Conservation (phyloP, 2,888 invertebrate species). For the Nymphalis urticae region DNA sequence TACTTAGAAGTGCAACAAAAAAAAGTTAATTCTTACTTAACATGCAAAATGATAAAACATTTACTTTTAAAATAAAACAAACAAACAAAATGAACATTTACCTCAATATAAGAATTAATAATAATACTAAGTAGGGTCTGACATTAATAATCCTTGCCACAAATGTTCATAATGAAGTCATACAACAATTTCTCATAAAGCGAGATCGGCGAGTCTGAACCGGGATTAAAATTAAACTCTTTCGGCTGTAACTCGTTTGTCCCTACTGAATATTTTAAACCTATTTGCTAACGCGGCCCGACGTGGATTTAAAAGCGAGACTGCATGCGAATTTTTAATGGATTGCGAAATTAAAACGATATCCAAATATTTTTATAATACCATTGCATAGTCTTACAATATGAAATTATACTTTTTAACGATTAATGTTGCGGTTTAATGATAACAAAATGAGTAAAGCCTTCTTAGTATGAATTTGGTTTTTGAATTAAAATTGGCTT, state of each 20-base stretch:
- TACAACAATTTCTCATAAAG: constrained; percentile 20
- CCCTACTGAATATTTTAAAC: constrained; percentile 48
- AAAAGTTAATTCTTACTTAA: no score
- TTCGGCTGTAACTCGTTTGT: constrained; percentile 36
- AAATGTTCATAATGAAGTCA: constrained; percentile 26
- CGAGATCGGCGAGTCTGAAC: constrained; percentile 15
- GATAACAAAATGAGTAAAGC: no score
- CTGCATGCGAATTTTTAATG: constrained; percentile 24
- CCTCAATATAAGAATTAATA: not conserved
- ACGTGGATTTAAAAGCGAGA: constrained; percentile 34
- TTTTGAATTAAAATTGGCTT: no score
- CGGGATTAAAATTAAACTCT: constrained; percentile 33
- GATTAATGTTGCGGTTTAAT: no score
- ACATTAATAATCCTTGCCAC: constrained; percentile 9
- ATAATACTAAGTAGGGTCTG: constrained; percentile 1
- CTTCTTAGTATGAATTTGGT: no score
- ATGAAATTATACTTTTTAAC: no score
- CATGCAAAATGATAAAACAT: no score
- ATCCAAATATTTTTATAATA: not conserved
- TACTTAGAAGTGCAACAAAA: no score
- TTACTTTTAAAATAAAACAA: not conserved
- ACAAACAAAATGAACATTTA: not conserved
- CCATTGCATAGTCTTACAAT: not conserved
- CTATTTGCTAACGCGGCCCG: constrained; percentile 46
- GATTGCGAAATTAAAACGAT: constrained; percentile 27